A percentile compares a stretch with the other conserved stretches of the same genome.
These are phyloP conservation scores for Carassius gibelio DNA, from an alignment of 2,113 vertebrate genomes.

Conservation along the genomic window DNA sequence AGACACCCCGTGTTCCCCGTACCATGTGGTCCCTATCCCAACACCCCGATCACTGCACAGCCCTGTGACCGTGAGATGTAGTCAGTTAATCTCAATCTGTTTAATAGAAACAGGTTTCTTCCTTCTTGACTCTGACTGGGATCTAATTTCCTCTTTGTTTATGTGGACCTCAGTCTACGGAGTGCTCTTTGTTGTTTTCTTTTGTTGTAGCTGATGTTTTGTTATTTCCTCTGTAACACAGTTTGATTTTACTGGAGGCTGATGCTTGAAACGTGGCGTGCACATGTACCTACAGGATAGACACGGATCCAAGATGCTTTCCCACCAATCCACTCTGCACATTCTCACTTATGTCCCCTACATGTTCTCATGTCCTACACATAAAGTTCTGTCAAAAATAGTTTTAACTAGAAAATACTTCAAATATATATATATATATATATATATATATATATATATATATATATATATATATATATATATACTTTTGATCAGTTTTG, in stretches of 20 bases:
- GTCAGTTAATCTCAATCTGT: background rate
- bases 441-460: too few relatives aligned
- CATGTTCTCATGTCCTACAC: too few relatives aligned
- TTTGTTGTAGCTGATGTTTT: conserved; percentile 69
- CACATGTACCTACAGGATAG: conserved; percentile 61
- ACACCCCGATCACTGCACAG: conserved; percentile 29
- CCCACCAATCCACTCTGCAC: conserved; percentile 26
- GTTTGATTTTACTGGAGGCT: conserved; percentile 54
- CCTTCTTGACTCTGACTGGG: background rate
- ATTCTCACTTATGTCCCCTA: background rate
- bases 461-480: too few relatives aligned
- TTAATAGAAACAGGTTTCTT: background rate
- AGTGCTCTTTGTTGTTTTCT: conserved; percentile 58
- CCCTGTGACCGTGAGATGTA: conserved; percentile 42
- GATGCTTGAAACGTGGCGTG: conserved; percentile 65
- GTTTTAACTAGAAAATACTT: background rate
- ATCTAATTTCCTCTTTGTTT: conserved; percentile 52
- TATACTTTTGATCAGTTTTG: background rate
- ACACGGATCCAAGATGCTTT: conserved; percentile 35
- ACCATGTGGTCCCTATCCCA: conserved; percentile 72
- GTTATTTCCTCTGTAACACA: conserved; percentile 60
- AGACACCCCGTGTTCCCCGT: conserved; percentile 72
- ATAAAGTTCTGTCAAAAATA: too few relatives aligned
- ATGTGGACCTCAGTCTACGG: conserved; percentile 26
- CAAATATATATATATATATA: too few relatives aligned